phyloP scores from a whole-genome alignment of 2,888 invertebrate species.

The Chrysomela aeneicollis region DNA sequence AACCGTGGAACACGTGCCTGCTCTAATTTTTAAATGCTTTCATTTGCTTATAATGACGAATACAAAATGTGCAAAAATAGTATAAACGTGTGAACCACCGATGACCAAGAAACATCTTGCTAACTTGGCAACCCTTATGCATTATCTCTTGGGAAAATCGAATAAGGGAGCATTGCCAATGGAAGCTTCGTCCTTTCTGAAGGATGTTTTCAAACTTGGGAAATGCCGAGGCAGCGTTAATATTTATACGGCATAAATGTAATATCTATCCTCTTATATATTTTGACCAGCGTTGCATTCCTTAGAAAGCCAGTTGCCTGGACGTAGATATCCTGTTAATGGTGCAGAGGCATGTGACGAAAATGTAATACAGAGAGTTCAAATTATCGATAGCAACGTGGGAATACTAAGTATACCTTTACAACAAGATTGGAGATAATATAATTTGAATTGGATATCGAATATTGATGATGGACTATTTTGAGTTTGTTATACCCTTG shows the following conservation, averaged over 20 bases:
- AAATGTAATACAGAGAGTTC: neutral
- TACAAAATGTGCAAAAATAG: no score
- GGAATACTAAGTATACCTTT: no score
- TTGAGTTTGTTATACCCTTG: no score
- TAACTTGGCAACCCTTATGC: neutral
- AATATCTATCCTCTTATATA: conserved; percentile 44
- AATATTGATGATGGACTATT: no score
- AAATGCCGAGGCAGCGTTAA: conserved; percentile 58
- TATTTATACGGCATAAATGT: conserved; percentile 57
- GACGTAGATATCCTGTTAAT: neutral
- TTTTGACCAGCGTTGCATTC: conserved; percentile 21
- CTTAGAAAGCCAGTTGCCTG: conserved; percentile 43
- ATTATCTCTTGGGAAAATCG: conserved; percentile 4
- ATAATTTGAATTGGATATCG: no score
- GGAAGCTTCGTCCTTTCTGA: conserved; percentile 47
- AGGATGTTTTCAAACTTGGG: conserved; percentile 57
- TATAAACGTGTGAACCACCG: no score
- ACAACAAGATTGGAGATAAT: no score
- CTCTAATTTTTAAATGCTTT: no score
- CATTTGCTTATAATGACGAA: no score
- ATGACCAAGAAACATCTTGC: no score
- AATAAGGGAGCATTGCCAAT: conserved; percentile 51
- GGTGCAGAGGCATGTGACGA: neutral
- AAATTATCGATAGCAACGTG: no score
- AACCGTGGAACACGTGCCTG: no score